Percentiles rank a stretch among this genome's conserved stretches.
phyloP scores from a whole-genome alignment of 2,888 invertebrate species.

The Empis livida region DNA sequence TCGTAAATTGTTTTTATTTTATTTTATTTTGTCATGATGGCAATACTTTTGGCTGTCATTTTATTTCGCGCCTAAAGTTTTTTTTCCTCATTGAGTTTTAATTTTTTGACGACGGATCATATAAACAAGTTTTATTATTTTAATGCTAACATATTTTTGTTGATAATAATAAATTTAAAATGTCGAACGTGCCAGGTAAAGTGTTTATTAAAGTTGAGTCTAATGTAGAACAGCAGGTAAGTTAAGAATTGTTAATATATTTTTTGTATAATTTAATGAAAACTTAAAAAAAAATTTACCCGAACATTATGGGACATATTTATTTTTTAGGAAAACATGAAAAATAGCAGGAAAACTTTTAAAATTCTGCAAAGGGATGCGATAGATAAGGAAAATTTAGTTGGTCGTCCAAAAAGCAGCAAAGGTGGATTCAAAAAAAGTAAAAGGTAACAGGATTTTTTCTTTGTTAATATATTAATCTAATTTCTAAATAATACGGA shows the following conservation, averaged over 20 bases:
- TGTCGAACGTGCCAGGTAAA: conserved; percentile 30
- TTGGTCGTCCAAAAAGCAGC: conserved; percentile 42
- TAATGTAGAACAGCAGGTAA: conserved; percentile 31
- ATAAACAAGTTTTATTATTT: too few species aligned
- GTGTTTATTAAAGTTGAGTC: conserved; percentile 34
- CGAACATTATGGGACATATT: too few species aligned
- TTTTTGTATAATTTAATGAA: too few species aligned
- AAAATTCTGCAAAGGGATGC: conserved; percentile 60
- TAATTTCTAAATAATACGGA: too few species aligned
- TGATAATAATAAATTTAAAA: conserved; percentile 16
- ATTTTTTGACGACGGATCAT: too few species aligned
- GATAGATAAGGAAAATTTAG: conserved; percentile 62
- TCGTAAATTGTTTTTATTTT: too few species aligned
- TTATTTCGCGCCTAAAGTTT: too few species aligned
- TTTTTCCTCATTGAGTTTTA: too few species aligned
- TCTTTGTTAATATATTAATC: neutral
- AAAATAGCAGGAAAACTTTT: conserved; percentile 51
- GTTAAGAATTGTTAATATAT: neutral
- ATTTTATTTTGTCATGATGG: too few species aligned
- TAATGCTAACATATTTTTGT: too few species aligned
- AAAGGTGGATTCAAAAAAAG: conserved; percentile 36
- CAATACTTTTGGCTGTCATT: too few species aligned
- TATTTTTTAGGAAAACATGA: conserved; percentile 41
- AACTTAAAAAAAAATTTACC: too few species aligned
- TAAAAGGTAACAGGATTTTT: conserved; percentile 31